Conservation (phyloP, 2,888 invertebrate genomes). For the Amblyjoppa fuscipennis region DNA sequence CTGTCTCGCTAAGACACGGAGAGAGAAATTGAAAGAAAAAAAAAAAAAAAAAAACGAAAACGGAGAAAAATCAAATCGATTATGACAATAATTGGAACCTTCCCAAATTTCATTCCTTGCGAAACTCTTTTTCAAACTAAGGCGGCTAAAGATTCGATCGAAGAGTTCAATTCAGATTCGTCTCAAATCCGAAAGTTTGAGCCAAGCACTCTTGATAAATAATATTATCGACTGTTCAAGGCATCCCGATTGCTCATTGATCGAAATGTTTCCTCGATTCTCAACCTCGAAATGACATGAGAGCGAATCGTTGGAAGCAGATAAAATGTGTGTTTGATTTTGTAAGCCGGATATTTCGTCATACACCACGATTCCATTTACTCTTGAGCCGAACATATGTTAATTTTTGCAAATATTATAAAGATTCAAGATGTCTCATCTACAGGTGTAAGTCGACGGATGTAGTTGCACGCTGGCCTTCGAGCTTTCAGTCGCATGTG, state of each 20-base stretch:
- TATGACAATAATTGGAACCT: not conserved
- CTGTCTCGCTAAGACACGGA: not conserved
- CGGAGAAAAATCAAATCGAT: not conserved
- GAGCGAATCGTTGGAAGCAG: not conserved
- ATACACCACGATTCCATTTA: not conserved
- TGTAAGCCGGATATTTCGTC: not conserved
- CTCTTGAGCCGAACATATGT: not conserved
- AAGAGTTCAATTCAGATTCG: not conserved
- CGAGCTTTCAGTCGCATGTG: not conserved
- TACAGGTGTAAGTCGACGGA: not conserved
- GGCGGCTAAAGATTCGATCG: not conserved
- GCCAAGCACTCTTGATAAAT: not conserved
- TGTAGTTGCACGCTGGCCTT: not conserved
- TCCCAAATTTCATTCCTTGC: not conserved
- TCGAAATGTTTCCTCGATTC: not conserved
- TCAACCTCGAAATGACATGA: not conserved
- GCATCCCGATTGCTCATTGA: not conserved
- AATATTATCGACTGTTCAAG: not conserved
- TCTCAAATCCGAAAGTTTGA: not conserved
- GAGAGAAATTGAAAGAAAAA: not conserved
- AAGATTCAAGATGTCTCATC: not conserved
- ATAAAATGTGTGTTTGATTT: not conserved
- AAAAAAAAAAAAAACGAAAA: not conserved
- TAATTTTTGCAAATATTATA: conserved; percentile 15
- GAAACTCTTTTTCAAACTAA: not conserved